A percentile compares a stretch with the other conserved stretches of the same genome.
phyloP scores from a whole-genome alignment of 2,113 vertebrate genomes.

The Vulpes ferrilata region DNA sequence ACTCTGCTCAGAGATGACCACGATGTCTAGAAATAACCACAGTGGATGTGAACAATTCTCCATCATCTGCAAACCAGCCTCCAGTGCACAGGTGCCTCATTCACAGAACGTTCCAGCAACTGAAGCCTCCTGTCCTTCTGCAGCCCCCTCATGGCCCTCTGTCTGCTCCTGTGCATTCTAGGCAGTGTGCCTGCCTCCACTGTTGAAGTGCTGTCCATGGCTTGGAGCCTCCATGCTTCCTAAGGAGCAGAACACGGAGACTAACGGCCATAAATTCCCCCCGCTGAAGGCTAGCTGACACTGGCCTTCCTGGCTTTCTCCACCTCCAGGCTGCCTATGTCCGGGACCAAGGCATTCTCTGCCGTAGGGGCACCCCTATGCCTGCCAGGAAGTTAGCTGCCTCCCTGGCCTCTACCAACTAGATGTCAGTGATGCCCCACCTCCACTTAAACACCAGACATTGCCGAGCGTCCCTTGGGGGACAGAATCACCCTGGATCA shows the following conservation, averaged over 20 bases:
- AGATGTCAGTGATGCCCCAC: neutral
- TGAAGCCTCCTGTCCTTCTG: neutral
- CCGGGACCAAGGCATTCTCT: neutral
- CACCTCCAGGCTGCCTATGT: neutral
- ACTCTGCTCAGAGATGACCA: neutral
- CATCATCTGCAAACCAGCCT: neutral
- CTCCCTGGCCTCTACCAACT: neutral
- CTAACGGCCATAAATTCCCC: fast-evolving
- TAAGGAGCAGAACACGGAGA: neutral
- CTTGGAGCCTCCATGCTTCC: neutral
- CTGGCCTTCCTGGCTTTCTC: neutral
- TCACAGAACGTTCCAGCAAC: neutral
- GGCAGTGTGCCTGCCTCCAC: neutral
- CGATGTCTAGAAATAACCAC: neutral
- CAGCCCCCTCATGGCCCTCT: neutral
- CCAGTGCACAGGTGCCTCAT: fast-evolving
- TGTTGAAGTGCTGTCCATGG: neutral
- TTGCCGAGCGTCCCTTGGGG: no score
- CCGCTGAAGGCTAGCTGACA: neutral
- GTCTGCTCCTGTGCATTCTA: neutral
- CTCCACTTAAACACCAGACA: neutral
- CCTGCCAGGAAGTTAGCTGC: fast-evolving
- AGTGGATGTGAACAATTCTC: fast-evolving
- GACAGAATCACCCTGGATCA: neutral
- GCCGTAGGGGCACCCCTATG: neutral